A percentile compares a stretch with the other conserved stretches of the same genome.
Evolutionary conservation across 2,888 invertebrate species (phyloP).

Genomic region (Apamea anceps): DNA sequence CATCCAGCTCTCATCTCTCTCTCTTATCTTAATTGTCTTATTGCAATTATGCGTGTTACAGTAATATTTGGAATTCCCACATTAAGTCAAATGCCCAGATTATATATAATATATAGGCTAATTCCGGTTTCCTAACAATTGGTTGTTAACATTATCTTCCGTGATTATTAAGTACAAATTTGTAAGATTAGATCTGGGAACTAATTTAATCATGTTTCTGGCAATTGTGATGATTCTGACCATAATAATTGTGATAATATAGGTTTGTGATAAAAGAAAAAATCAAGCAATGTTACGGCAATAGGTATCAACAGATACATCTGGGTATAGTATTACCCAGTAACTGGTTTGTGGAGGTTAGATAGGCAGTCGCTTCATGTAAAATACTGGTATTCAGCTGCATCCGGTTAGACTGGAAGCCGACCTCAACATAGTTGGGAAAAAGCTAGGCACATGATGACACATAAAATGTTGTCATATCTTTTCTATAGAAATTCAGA

Average conservation of each 20-base stretch:
- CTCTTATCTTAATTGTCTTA: background rate
- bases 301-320: background rate
- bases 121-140: slow-evolving; percentile 59
- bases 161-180: slow-evolving; percentile 47
- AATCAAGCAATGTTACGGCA: slow-evolving; percentile 1
- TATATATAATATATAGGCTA: slow-evolving; percentile 35
- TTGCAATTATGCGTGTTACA: slow-evolving; percentile 38
- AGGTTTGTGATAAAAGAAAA: background rate
- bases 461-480: too few species aligned
- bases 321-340: too few species aligned
- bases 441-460: too few species aligned
- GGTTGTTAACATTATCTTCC: slow-evolving; percentile 58
- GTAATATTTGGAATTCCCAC: slow-evolving; percentile 60
- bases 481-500: too few species aligned
- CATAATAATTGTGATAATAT: slow-evolving; percentile 22
- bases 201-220: slow-evolving; percentile 21
- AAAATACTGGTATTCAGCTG: too few species aligned
- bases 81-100: slow-evolving; percentile 45
- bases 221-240: background rate
- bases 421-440: too few species aligned
- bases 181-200: slow-evolving; percentile 35
- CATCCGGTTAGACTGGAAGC: too few species aligned
- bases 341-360: too few species aligned
- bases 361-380: too few species aligned
- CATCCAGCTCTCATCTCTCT: background rate